phyloP scores from a whole-genome alignment of 2,797 vertebrate species.

The Pseudochirops corinnae region DNA sequence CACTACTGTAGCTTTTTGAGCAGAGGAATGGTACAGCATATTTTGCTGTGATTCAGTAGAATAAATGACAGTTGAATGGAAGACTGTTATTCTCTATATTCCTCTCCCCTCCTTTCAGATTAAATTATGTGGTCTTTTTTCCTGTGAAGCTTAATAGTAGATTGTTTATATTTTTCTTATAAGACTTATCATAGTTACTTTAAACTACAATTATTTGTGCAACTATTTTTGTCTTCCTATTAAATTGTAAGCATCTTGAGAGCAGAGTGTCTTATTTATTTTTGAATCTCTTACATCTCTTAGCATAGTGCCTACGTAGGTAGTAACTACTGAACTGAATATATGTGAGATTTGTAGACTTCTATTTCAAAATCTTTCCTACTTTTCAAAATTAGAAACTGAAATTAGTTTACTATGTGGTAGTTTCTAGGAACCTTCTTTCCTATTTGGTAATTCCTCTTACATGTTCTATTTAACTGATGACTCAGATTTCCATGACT shows the following conservation, averaged over 20 bases:
- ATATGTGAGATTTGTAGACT: background rate
- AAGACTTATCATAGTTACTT: background rate
- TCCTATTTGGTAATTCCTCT: conserved; percentile 22
- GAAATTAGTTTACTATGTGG: conserved; percentile 20
- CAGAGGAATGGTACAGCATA: background rate
- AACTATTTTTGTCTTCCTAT: background rate
- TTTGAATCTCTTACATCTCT: background rate
- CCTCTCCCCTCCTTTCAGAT: background rate
- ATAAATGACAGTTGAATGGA: background rate
- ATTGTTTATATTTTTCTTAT: background rate
- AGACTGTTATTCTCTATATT: background rate
- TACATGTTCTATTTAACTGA: background rate
- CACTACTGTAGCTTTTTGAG: background rate
- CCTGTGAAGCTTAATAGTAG: background rate
- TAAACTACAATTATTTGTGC: background rate
- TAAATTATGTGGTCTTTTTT: background rate
- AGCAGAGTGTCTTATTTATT: background rate
- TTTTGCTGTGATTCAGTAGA: background rate
- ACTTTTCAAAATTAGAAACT: conserved; percentile 41
- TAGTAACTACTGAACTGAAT: background rate
- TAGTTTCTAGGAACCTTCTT: background rate
- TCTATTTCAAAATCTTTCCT: conserved; percentile 30
- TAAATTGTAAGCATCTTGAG: background rate
- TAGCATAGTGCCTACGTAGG: background rate
- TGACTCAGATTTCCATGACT: background rate